phyloP scores from a whole-genome alignment of 2,888 invertebrate species.

The Linnaemya vulpina region DNA sequence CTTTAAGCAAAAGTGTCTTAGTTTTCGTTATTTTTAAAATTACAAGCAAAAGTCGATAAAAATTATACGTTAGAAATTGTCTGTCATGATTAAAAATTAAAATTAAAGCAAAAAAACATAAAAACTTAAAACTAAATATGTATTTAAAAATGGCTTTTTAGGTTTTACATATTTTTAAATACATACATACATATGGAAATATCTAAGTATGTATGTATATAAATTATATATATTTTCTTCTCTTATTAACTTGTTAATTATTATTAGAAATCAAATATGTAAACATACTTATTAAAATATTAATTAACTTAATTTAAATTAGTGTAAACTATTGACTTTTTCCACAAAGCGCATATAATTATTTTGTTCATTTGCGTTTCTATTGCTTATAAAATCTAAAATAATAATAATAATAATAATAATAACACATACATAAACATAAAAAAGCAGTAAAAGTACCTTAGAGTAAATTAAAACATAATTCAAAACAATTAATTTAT shows the following conservation, averaged over 20 bases:
- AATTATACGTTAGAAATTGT: constrained; percentile 49
- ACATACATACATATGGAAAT: not conserved
- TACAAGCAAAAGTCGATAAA: constrained; percentile 20
- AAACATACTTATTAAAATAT: constrained; percentile 3
- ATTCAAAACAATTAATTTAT: constrained; percentile 35
- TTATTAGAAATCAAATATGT: constrained; percentile 23
- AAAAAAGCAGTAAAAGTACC: constrained; percentile 62
- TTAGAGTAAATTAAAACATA: constrained; percentile 69
- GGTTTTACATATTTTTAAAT: constrained; percentile 25
- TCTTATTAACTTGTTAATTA: constrained; percentile 51
- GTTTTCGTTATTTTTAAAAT: constrained; percentile 74
- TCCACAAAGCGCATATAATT: constrained; percentile 20
- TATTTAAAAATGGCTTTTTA: constrained; percentile 50
- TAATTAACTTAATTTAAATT: constrained; percentile 32
- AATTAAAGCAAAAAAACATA: not conserved
- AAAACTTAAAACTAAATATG: constrained; percentile 1
- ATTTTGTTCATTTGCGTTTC: constrained; percentile 34
- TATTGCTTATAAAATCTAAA: constrained; percentile 27
- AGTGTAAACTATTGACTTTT: constrained; percentile 44
- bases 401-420: not conserved
- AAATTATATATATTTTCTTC: constrained; percentile 10
- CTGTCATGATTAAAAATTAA: constrained; percentile 33
- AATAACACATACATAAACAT: constrained; percentile 13
- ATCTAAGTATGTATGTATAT: not conserved
- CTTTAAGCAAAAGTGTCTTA: constrained; percentile 78